Evolutionary conservation across 1,140 invertebrate species (phyloP).

Genomic region (Caenorhabditis briggsae): DNA sequence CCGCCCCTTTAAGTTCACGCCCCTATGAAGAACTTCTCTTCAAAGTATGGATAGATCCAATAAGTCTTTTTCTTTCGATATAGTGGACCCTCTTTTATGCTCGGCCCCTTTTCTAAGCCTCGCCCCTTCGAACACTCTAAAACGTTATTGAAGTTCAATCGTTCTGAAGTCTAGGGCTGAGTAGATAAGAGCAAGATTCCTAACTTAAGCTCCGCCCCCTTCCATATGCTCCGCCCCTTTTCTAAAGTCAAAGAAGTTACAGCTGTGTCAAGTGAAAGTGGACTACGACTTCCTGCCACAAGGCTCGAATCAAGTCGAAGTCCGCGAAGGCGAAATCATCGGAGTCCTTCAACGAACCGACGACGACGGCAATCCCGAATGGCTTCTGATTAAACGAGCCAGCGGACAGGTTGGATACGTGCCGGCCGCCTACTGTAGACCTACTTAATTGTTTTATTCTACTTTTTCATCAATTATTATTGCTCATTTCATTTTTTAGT

Average conservation of each 20-base stretch:
- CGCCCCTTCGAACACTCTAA: too few species aligned
- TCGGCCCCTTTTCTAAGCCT: too few species aligned
- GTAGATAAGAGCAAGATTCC: too few species aligned
- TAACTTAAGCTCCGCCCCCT: not conserved
- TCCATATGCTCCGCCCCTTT: not conserved
- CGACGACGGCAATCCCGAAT: slow-evolving; percentile 58
- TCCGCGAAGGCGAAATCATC: slow-evolving; percentile 24
- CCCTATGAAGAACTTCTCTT: too few species aligned
- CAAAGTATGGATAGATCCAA: too few species aligned
- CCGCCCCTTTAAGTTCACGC: too few species aligned
- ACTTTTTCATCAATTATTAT: too few species aligned
- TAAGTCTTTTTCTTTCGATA: too few species aligned
- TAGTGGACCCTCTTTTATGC: too few species aligned
- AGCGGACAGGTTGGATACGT: slow-evolving; percentile 55
- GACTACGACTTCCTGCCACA: slow-evolving; percentile 6
- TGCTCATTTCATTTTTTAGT: too few species aligned
- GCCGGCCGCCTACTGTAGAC: slow-evolving; percentile 56
- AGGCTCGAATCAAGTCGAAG: slow-evolving; percentile 44
- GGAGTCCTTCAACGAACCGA: slow-evolving; percentile 46
- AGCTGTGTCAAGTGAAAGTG: slow-evolving; percentile 32
- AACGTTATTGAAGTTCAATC: too few species aligned
- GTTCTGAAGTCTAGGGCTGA: too few species aligned
- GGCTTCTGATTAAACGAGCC: slow-evolving; percentile 52
- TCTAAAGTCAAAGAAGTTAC: not conserved
- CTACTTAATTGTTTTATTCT: slow-evolving; percentile 1